Evolutionary conservation across 2,888 invertebrate genomes (phyloP).

Genomic region (Plagiodera versicolora): DNA sequence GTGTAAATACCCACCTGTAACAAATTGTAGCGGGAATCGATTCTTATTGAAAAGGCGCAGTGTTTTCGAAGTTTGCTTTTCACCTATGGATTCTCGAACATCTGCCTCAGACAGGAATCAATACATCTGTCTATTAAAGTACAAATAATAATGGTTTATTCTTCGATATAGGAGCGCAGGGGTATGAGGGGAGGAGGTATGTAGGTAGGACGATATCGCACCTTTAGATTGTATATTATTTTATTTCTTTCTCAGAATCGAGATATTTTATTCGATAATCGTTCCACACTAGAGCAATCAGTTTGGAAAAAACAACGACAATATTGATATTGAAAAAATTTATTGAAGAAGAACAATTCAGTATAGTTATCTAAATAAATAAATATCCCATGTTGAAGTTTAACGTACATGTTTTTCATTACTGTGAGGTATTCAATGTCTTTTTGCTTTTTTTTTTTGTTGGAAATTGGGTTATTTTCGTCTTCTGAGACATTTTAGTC

Average conservation of each 20-base stretch:
- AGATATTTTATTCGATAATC: background rate
- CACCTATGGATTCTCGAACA: constrained; percentile 14
- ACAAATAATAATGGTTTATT: constrained; percentile 16
- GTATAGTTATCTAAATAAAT: too few relatives aligned
- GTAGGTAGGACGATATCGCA: constrained; percentile 3
- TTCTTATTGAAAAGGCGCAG: constrained; percentile 11
- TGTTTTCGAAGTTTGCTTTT: constrained; percentile 14
- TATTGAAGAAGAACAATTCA: too few relatives aligned
- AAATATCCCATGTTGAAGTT: too few relatives aligned
- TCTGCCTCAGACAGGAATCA: constrained; percentile 13
- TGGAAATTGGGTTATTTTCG: too few relatives aligned
- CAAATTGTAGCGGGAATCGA: constrained; percentile 9
- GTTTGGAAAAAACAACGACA: too few relatives aligned
- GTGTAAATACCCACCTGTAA: constrained; percentile 17
- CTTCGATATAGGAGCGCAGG: background rate
- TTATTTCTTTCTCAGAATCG: background rate
- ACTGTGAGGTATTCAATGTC: too few relatives aligned
- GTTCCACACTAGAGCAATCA: too few relatives aligned
- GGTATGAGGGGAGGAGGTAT: background rate
- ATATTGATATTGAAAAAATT: background rate
- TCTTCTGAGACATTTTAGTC: too few relatives aligned
- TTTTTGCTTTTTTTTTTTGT: too few relatives aligned
- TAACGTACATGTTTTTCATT: too few relatives aligned
- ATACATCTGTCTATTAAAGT: constrained; percentile 16
- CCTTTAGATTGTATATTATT: constrained; percentile 8